Evolutionary conservation across 2,888 invertebrate species (phyloP).

Genomic region (Alviniconcha strummeri): DNA sequence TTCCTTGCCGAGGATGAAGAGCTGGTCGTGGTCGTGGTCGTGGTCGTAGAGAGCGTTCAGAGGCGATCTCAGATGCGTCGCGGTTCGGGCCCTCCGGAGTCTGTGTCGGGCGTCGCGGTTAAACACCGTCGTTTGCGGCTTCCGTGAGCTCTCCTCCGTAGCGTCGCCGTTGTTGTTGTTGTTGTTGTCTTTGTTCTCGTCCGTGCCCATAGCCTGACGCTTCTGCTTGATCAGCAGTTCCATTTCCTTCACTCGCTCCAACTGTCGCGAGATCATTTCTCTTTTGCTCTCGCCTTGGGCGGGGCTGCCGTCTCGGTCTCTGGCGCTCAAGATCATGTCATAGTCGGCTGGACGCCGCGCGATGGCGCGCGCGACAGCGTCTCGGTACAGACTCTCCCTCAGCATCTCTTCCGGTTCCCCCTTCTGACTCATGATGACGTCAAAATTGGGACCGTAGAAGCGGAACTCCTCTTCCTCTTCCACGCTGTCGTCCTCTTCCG

Average conservation of each 20-base stretch:
- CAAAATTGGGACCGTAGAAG: constrained; percentile 25
- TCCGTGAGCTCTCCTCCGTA: background rate
- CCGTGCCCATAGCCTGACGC: background rate
- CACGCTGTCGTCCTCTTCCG: background rate
- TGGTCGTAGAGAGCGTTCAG: background rate
- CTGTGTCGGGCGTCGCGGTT: background rate
- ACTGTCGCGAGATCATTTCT: constrained; percentile 6
- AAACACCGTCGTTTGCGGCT: background rate
- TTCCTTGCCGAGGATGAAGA: too few species aligned
- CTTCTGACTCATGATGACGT: constrained; percentile 27
- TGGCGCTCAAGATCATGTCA: background rate
- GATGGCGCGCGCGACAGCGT: background rate
- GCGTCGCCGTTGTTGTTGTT: background rate
- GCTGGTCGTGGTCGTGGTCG: background rate
- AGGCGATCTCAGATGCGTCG: background rate
- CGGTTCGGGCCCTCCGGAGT: background rate
- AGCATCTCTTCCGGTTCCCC: constrained; percentile 20
- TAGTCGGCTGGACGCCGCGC: background rate
- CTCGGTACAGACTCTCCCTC: constrained; percentile 10
- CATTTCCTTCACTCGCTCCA: constrained; percentile 27
- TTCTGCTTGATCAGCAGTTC: constrained; percentile 6
- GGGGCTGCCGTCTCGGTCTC: background rate
- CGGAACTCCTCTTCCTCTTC: constrained; percentile 13
- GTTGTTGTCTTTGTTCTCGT: background rate
- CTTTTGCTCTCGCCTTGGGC: background rate